Conservation (phyloP, 2,888 invertebrate species). For the Clivina fossor region DNA sequence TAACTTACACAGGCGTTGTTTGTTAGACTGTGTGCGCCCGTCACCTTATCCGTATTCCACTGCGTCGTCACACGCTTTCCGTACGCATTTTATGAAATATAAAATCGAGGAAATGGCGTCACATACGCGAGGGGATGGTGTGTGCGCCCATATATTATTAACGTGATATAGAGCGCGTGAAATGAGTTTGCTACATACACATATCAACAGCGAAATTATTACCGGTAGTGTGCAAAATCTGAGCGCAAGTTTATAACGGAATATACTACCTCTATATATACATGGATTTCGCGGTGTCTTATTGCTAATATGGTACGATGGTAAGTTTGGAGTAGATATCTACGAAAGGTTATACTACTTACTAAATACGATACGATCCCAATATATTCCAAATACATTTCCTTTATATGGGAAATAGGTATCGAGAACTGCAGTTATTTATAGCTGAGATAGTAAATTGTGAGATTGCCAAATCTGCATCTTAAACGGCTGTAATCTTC, state of each 20-base stretch:
- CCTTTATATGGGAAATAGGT: no score
- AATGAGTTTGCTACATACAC: slow-evolving; percentile 18
- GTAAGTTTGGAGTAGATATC: no score
- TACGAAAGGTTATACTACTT: no score
- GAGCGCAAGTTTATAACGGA: no score
- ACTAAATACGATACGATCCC: no score
- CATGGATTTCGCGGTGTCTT: not conserved
- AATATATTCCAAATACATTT: no score
- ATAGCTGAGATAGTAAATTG: no score
- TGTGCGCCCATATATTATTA: no score
- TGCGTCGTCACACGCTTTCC: not conserved
- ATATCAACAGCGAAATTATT: not conserved
- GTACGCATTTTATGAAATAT: slow-evolving; percentile 29
- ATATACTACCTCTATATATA: not conserved
- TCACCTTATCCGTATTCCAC: not conserved
- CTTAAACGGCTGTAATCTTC: no score
- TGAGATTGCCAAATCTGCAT: no score
- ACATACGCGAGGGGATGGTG: no score
- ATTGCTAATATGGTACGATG: slow-evolving; percentile 10
- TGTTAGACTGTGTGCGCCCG: slow-evolving; percentile 8
- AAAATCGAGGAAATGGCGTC: slow-evolving; percentile 21
- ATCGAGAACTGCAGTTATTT: no score
- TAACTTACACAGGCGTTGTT: not conserved
- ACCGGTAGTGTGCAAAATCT: slow-evolving; percentile 1
- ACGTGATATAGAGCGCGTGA: slow-evolving; percentile 6